Base-by-base conservation (phyloP, 2,888 invertebrate genomes). In the Abrostola triplasia region DNA sequence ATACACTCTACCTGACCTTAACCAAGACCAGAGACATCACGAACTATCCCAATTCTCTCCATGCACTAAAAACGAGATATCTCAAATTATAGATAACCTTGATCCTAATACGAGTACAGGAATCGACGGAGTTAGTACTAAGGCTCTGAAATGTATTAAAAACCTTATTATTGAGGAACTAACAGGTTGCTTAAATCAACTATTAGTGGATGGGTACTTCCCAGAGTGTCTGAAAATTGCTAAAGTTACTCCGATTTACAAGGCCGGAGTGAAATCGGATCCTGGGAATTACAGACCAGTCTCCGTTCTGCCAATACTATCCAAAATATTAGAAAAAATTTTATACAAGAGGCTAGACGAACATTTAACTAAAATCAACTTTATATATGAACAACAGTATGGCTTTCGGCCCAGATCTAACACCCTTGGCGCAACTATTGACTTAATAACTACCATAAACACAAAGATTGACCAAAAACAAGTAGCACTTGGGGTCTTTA, bases 261-360 rank as follows among this genome's bases (percentile, higher is more conserved):
- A 62, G 36, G 41, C 62, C 6, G 62, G 52, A 8, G 12, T n/a
- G 0, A 62, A 52, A 24, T 24, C 38, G 6, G 40, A 62, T 36
- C 56, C 56, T 0, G 40, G 36, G 2, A 62, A 62, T n/a, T 62
- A 62, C 35, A 13, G 56, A 2, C 60, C 60, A 35, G 40, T 57
- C 12, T 52, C 52, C n/a, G 51, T 52, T 0, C 35, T 53, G 6
- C 38, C 38, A 38, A 38, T 9, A 38, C 38, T 38, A 41, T 53
- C 53, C 24, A 53, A 12, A 38, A 38, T 38, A 8, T 38, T 38
- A 38, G 38, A 38, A 38, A 38, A n/a, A 38, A 38, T 38, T 38
- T 8, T 38, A 38, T 38, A 5, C 38, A 38, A 38, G 38, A 38
- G 38, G 38, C 38, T 38, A 38, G 38, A 38, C 38, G 38, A 38